Conservation (phyloP, 2,888 invertebrate genomes). For the Brachypterus glaber region DNA sequence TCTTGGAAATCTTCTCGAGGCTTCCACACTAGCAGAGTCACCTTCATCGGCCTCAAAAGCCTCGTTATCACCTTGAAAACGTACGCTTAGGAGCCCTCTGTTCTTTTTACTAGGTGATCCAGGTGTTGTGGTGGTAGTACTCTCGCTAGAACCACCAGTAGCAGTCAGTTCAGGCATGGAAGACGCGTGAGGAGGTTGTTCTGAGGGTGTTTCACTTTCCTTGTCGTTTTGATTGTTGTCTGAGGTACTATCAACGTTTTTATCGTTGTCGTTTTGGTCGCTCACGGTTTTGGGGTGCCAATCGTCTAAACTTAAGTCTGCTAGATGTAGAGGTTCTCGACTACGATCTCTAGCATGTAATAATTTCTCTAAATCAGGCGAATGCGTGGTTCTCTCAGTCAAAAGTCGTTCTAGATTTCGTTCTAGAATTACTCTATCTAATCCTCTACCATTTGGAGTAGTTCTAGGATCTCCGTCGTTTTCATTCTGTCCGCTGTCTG, state of each 20-base stretch:
- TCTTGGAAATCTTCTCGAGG: conserved; percentile 39
- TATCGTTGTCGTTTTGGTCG: conserved; percentile 21
- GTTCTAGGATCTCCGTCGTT: conserved; percentile 12
- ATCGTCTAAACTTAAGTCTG: conserved; percentile 48
- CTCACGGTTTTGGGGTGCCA: conserved; percentile 42
- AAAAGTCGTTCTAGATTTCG: conserved; percentile 56
- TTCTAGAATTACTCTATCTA: conserved; percentile 60
- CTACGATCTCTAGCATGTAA: conserved; percentile 49
- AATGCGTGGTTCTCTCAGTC: conserved; percentile 41
- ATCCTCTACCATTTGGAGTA: conserved; percentile 40
- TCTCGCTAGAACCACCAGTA: conserved; percentile 28
- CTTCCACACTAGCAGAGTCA: conserved; percentile 33
- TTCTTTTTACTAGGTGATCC: conserved; percentile 37
- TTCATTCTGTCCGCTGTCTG: conserved; percentile 28
- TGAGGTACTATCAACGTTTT: conserved; percentile 27
- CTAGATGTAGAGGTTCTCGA: conserved; percentile 50
- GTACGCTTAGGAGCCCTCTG: conserved; percentile 42
- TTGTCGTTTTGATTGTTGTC: conserved; percentile 32
- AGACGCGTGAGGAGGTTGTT: conserved; percentile 43
- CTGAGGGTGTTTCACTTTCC: conserved; percentile 19
- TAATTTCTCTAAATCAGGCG: conserved; percentile 42
- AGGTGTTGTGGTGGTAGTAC: conserved; percentile 32
- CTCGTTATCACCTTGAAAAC: conserved; percentile 46
- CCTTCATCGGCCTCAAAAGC: conserved; percentile 41
- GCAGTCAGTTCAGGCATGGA: conserved; percentile 55